Evolutionary conservation across 2,113 vertebrate genomes (phyloP), one percentile per base, ranked within the genome.

Genomic region (Scalopus aquaticus): DNA sequence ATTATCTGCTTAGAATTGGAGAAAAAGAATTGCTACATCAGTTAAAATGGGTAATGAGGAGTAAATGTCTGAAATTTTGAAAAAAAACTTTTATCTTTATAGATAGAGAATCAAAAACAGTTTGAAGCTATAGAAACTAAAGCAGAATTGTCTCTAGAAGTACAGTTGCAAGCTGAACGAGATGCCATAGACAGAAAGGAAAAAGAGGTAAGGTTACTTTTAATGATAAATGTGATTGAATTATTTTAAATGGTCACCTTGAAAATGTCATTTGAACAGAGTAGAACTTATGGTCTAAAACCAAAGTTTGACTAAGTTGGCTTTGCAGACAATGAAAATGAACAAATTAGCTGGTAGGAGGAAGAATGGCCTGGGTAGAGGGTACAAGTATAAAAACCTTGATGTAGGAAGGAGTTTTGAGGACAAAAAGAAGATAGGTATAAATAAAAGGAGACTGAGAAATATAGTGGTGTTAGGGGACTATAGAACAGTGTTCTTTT

Each of bases 171-270:
- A 96, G 99, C 99, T 1, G 99, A 99, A 96, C 98, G 99, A 98
- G 99, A 99, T 95, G 99, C 99, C 94, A 98, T 99, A 98, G 99
- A 99, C 97, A 98, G 99, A 97, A 99, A 99, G 95, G 99, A 99
- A 97, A 99, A 99, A 86, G 99, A 99, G 99, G 99, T 99, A 98
- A 97, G 96, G 72, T 91, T 96, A 58, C 49, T 91, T 83, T 93
- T 78, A 80, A 58, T 76, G 28, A 70, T 26, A 94, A 28, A 15
- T 83, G 51, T 94, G 51, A 32, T 64, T 92, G 62, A 90, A 82
- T 81, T 90, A 73, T 92, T 93, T 93, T 73, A 62, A 69, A 67
- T 92, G 62, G 3, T 65, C 72, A 69, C 16, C 8, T 88, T 89
- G 26, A 85, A 91, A 92, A 39, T 87, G 28, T 30, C 58, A 93